These are phyloP conservation scores for Mesochorus sp. DNA, from an alignment of 2,888 invertebrate genomes.

Conservation along the genomic window DNA sequence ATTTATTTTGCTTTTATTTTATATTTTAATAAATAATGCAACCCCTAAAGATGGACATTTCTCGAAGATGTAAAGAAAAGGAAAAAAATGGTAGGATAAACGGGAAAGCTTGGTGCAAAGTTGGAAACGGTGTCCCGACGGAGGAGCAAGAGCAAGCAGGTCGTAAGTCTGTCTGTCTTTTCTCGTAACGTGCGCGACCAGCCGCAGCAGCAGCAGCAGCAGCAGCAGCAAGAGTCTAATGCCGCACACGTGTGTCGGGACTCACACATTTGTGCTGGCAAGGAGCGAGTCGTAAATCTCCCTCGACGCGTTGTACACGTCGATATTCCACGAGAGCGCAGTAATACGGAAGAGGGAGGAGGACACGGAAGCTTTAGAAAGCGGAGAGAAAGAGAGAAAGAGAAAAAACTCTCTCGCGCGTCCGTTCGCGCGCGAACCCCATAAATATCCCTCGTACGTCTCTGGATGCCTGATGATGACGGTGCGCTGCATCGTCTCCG, in stretches of 20 bases:
- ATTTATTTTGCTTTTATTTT: not conserved
- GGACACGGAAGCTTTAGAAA: conserved; percentile 42
- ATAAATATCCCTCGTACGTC: conserved; percentile 68
- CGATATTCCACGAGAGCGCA: conserved; percentile 66
- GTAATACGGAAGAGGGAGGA: conserved; percentile 41
- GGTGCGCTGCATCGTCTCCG: conserved; percentile 49
- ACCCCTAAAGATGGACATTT: not conserved
- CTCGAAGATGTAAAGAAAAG: too few relatives aligned
- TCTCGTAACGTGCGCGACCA: not conserved
- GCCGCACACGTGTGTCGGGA: not conserved
- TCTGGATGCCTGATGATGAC: conserved; percentile 35
- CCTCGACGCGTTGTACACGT: conserved; percentile 72
- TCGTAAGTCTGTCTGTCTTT: conserved; percentile 48
- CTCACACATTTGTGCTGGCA: conserved; percentile 1
- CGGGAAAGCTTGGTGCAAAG: conserved; percentile 7
- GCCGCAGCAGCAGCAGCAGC: not conserved
- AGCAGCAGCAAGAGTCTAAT: conserved; percentile 28
- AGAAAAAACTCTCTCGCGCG: conserved; percentile 38
- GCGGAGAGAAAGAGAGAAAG: not conserved
- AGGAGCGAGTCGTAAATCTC: conserved; percentile 66
- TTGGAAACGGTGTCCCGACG: conserved; percentile 33
- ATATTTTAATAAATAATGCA: too few relatives aligned
- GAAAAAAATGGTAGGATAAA: conserved; percentile 36
- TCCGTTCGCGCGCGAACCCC: conserved; percentile 63
- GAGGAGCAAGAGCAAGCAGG: not conserved